A percentile compares a stretch with the other conserved stretches of the same genome.
Evolutionary conservation across 2,888 invertebrate species (phyloP).

Genomic region (Eutolmus rufibarbis): DNA sequence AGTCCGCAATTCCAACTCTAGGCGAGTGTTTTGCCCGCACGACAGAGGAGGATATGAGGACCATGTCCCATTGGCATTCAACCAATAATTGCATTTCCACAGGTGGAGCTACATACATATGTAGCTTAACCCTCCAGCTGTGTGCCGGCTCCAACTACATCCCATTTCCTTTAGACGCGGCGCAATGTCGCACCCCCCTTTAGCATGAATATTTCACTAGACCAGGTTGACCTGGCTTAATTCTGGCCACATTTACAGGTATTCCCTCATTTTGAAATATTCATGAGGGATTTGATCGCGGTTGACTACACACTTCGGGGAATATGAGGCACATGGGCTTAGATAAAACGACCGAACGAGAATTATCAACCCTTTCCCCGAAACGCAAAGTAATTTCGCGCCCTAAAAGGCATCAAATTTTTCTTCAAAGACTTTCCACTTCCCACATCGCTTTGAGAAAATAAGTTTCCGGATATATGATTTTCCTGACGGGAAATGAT

Average conservation of each 20-base stretch:
- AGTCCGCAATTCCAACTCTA: background rate
- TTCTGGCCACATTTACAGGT: conserved; percentile 4
- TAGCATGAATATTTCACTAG: conserved; percentile 6
- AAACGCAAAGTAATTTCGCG: background rate
- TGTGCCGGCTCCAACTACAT: background rate
- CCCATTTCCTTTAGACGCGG: background rate
- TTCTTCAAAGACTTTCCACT: background rate
- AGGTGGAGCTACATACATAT: background rate
- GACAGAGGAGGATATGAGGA: background rate
- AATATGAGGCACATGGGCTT: background rate
- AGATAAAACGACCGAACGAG: background rate
- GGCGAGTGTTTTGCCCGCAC: background rate
- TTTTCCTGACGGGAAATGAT: background rate
- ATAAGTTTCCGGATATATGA: background rate
- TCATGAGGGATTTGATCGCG: background rate
- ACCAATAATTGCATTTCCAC: conserved; percentile 31
- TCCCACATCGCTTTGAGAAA: background rate
- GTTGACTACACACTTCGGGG: background rate
- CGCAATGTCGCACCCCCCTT: background rate
- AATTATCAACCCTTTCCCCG: background rate
- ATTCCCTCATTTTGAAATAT: conserved; percentile 16
- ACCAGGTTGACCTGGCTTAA: background rate
- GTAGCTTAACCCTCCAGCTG: background rate
- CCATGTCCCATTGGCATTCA: conserved; percentile 14
- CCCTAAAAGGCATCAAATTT: background rate